Evolutionary conservation across 2,888 invertebrate species (phyloP), one percentile per base, ranked within the genome.

Genomic region (Mycalesis mineus): DNA sequence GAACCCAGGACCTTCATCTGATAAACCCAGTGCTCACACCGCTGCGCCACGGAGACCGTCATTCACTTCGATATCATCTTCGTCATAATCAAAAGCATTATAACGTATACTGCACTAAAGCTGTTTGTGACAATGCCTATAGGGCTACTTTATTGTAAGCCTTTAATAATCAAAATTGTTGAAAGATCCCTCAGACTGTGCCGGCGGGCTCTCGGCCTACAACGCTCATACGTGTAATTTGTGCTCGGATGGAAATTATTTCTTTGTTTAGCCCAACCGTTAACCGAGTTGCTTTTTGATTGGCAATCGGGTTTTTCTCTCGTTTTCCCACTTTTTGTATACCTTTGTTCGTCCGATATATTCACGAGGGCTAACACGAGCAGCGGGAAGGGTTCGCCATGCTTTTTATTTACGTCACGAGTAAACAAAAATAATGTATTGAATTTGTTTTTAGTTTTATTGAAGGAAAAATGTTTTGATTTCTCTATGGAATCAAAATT

Each of bases 211-310:
- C 33, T 33, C 11, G 33, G 28, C 4, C n/a, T 40, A 15, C 7
- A 31, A 8, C 11, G 13, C 36, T 39, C 36, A 13, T 8, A 28
- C 8, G 22, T n/a, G 22, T 28, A n/a, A 37, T 49, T 50, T 29
- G 50, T 50, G 29, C 9, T 28, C 11, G 31, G 11, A 29, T 31
- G 40, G 14, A 51, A 51, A 51, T 51, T 7, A 51, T 51, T 51
- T 40, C 50, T 40, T 50, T 50, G 50, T 50, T 15, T 9, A 48
- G 36, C 9, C 22, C 13, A 28, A 37, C 22, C 28, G 49, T 22
- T 28, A 28, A 37, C 22, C 28, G 49, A 39, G 49, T 37, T 28
- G 37, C 37, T 49, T 22, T 37, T 37, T 49, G 49, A 49, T 49
- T 49, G 49, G 49, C 36, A 36, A 37, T 17, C 22, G 49, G 28